A percentile compares a stretch with the other conserved stretches of the same genome.
phyloP scores from a whole-genome alignment of 2,888 invertebrate genomes.

The Drosophila multiciliata region DNA sequence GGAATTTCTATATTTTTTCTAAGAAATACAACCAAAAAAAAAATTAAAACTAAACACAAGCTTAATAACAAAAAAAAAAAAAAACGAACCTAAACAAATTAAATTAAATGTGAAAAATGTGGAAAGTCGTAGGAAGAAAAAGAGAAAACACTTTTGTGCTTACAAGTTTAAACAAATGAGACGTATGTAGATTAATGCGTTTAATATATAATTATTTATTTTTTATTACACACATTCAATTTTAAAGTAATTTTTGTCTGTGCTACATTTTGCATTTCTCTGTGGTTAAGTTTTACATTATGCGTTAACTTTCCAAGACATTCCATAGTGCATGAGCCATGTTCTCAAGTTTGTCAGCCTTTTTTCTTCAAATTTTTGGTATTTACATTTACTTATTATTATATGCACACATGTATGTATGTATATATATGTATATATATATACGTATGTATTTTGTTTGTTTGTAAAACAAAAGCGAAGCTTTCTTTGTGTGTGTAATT shows the following conservation, averaged over 20 bases:
- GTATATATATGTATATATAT: not conserved
- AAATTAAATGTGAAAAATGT: not conserved
- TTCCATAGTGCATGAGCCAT: slow-evolving; percentile 18
- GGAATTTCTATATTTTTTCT: slow-evolving; percentile 49
- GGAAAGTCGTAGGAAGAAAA: slow-evolving; percentile 4
- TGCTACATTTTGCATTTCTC: slow-evolving; percentile 54
- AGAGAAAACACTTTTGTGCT: slow-evolving; percentile 37
- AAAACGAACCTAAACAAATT: not conserved
- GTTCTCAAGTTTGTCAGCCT: slow-evolving; percentile 15
- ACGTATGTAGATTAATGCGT: slow-evolving; percentile 40
- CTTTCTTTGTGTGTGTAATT: slow-evolving; percentile 47
- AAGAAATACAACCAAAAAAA: slow-evolving; percentile 4
- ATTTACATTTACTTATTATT: slow-evolving; percentile 25
- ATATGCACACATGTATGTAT: slow-evolving; percentile 5
- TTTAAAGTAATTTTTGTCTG: slow-evolving; percentile 47
- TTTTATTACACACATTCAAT: slow-evolving; percentile 36
- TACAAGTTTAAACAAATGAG: slow-evolving; percentile 29
- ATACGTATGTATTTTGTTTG: slow-evolving; percentile 11
- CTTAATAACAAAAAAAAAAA: slow-evolving; percentile 14
- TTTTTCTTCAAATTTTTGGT: slow-evolving; percentile 20
- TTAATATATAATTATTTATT: slow-evolving; percentile 58
- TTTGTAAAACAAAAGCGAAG: slow-evolving; percentile 37
- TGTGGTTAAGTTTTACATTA: slow-evolving; percentile 43
- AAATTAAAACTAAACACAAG: slow-evolving; percentile 9
- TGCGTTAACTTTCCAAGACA: slow-evolving; percentile 37